Base-by-base conservation (phyloP, 2,888 invertebrate species). In the Cryptophagus acutangulus region DNA sequence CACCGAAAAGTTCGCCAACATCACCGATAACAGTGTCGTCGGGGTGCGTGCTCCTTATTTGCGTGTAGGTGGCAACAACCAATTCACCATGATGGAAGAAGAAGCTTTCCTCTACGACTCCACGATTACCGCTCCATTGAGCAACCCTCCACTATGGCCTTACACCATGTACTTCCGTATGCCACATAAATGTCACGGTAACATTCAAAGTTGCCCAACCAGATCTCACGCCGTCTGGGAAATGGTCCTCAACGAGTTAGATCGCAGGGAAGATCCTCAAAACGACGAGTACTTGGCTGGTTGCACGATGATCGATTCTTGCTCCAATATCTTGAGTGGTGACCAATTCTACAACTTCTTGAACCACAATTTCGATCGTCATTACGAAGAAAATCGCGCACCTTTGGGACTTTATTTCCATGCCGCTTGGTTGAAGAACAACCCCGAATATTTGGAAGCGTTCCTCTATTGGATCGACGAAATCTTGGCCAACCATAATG, bases 91-190 rank as follows among this genome's bases (percentile, higher is more conserved):
- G 92, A 92, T 95, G 93, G 87, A 90, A 69, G 91, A 93, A 69
- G 88, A 92, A 67, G 89, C 89, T 8, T 94, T 94, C 79, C 73
- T 90, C 33, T 96, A 95, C 66, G 95, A 96, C 70, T 92, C 93
- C 29, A 93, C 94, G 36, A 92, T 95, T 66, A 91, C 92, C 0
- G 90, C 92, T 1, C 88, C 92, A 1, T 74, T 92, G 24, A 87
- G 86, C 53, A 89, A 91, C 65, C 90, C 90, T 13, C 93, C 93
- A 37, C 81, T 92, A 52, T 96, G 96, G 96, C 96, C 96, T 2
- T 96, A 96, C 76, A 96, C 95, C 41, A 87, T 96, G 84, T 94
- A 95, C 77, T 94, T 92, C 80, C 82, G 89, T 60, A 91, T 94
- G 88, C 91, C 93, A 0, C 93, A 92, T 70, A 81, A 87, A 45